phyloP scores from a whole-genome alignment of 2,797 vertebrate species.

The Esox masquinongy region DNA sequence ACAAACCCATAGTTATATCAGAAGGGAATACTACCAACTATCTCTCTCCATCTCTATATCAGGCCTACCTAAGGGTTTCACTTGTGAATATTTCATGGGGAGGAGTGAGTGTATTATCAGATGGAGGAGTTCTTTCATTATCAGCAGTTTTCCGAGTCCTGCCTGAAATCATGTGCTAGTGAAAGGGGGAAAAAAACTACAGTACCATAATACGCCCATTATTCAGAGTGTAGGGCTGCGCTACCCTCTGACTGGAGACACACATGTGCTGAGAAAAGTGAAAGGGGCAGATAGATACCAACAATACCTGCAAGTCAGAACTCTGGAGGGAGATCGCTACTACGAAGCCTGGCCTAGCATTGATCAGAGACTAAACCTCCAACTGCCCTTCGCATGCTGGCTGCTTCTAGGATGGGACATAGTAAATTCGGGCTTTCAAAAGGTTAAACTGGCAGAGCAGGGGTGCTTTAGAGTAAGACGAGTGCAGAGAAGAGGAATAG shows the following conservation, averaged over 20 bases:
- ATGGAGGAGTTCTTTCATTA: conserved; percentile 15
- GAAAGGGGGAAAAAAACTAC: background rate
- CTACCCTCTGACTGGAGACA: background rate
- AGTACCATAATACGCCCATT: conserved; percentile 20
- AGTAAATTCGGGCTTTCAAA: background rate
- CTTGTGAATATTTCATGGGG: conserved; percentile 18
- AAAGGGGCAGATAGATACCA: background rate
- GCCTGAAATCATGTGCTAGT: background rate
- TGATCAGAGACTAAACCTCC: background rate
- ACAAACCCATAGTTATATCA: background rate
- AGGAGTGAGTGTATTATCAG: conserved; percentile 3
- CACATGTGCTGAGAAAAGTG: background rate
- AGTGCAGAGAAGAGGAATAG: background rate
- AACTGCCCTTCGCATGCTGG: background rate
- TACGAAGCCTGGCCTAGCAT: background rate
- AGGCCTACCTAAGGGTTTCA: conserved; percentile 6
- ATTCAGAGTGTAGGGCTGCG: background rate
- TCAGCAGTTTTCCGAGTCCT: conserved; percentile 21
- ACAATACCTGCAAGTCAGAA: conserved; percentile 2
- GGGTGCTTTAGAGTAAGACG: background rate
- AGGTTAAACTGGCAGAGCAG: background rate
- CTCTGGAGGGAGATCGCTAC: background rate
- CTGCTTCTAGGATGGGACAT: background rate
- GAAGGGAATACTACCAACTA: background rate
- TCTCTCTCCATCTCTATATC: background rate